Conservation (phyloP, 2,797 vertebrate genomes). For the Pseudochaenichthys georgianus region DNA sequence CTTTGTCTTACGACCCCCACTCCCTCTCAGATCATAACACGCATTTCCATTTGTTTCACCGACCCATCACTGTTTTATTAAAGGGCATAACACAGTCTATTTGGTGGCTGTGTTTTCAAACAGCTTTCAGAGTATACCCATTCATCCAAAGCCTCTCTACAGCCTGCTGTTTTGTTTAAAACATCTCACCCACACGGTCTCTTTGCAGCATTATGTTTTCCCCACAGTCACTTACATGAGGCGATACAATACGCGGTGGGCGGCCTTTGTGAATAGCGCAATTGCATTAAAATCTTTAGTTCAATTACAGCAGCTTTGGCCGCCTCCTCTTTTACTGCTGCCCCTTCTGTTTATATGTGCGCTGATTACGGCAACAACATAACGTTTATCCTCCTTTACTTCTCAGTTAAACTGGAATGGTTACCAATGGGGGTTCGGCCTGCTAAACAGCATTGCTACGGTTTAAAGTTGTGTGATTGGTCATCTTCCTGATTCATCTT, state of each 20-base stretch:
- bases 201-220: conserved; percentile 38
- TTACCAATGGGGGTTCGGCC: conserved; percentile 7
- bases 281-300: conserved; percentile 66
- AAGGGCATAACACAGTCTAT: conserved; percentile 13
- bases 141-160: conserved; percentile 12
- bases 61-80: conserved; percentile 17
- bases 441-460: neutral
- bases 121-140: conserved; percentile 23
- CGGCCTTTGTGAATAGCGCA: conserved; percentile 73
- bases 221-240: conserved; percentile 43
- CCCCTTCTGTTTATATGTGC: conserved; percentile 7
- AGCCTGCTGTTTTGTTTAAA: conserved; percentile 25
- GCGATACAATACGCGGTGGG: conserved; percentile 35
- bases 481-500: neutral
- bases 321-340: conserved; percentile 37
- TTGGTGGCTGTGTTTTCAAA: conserved; percentile 31
- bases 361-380: conserved; percentile 24
- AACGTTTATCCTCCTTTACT: conserved; percentile 43
- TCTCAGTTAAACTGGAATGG: conserved; percentile 30
- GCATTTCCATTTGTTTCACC: conserved; percentile 21
- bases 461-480: neutral
- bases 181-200: conserved; percentile 29
- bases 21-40: conserved; percentile 14
- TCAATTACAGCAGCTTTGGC: conserved; percentile 61
- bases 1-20: conserved; percentile 3